A percentile compares a stretch with the other conserved stretches of the same genome.
Evolutionary conservation across 2,113 vertebrate species (phyloP).

Genomic region (Lampris megalopsis): DNA sequence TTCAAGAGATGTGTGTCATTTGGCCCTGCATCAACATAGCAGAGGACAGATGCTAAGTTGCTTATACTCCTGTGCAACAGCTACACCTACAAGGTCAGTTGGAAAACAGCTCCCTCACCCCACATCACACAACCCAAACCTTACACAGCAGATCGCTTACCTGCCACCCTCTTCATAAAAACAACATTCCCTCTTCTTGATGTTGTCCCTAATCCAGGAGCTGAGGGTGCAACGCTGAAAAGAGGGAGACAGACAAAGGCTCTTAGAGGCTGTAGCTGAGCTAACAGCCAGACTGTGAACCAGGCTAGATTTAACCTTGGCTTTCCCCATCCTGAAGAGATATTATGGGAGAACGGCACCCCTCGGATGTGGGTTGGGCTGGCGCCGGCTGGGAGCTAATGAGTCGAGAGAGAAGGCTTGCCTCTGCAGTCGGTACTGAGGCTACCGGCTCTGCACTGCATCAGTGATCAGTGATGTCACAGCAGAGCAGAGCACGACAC

Average conservation of each 20-base stretch:
- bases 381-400: slow-evolving; percentile 8
- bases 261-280: slow-evolving; percentile 22
- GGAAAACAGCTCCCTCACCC: background rate
- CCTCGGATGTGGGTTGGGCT: background rate
- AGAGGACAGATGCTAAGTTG: background rate
- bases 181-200: slow-evolving; percentile 90
- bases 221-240: slow-evolving; percentile 69
- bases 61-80: background rate
- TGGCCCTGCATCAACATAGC: background rate
- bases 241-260: slow-evolving; percentile 50
- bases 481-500: slow-evolving; percentile 5
- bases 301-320: slow-evolving; percentile 1
- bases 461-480: slow-evolving; percentile 72
- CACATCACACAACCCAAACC: background rate
- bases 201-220: slow-evolving; percentile 86
- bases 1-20: background rate
- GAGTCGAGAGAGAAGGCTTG: background rate
- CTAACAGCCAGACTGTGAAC: slow-evolving; percentile 25
- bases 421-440: slow-evolving; percentile 49
- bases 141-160: slow-evolving; percentile 49
- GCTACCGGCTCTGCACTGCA: slow-evolving; percentile 2
- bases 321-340: slow-evolving; percentile 48
- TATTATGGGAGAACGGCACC: slow-evolving; percentile 14
- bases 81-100: slow-evolving; percentile 20
- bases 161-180: slow-evolving; percentile 84